These are phyloP conservation scores for Nycticryphes semicollaris DNA, from an alignment of 2,113 vertebrate species.

Conservation along the genomic window DNA sequence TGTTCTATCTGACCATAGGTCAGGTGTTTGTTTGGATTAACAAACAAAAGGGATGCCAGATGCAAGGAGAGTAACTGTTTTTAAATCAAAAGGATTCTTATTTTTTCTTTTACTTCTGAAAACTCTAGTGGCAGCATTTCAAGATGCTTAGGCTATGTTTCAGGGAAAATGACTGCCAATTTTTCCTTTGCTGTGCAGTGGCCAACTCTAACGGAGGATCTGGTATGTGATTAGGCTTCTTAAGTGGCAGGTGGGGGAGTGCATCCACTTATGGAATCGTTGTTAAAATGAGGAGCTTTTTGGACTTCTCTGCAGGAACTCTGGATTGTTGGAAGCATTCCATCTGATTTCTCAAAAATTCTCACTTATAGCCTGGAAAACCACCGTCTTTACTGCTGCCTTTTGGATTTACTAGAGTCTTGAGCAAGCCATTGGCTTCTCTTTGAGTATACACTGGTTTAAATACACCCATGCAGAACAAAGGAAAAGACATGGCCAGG, in stretches of 20 bases:
- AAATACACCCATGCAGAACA: not conserved
- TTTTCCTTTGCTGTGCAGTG: conserved; percentile 25
- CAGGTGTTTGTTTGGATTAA: conserved; percentile 33
- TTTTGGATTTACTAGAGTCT: conserved; percentile 17
- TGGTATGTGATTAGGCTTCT: conserved; percentile 44
- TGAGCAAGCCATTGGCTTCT: conserved; percentile 2
- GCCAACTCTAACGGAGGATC: not conserved
- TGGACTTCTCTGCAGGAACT: conserved; percentile 28
- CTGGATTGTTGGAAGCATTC: conserved; percentile 23
- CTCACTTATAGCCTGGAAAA: not conserved
- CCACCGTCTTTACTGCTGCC: not conserved
- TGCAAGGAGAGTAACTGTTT: not conserved
- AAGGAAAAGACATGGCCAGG: not conserved
- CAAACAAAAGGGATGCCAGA: conserved; percentile 22
- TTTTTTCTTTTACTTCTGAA: conserved; percentile 30
- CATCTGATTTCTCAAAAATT: conserved; percentile 19
- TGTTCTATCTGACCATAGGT: not conserved
- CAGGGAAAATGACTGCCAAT: conserved; percentile 14
- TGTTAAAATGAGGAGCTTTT: conserved; percentile 41
- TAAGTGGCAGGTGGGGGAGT: conserved; percentile 2
- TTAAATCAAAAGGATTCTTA: conserved; percentile 6
- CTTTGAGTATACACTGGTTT: not conserved
- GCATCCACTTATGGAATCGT: not conserved
- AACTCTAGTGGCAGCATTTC: conserved; percentile 9
- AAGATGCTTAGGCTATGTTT: conserved; percentile 23